These are phyloP conservation scores for Oreochromis grahami DNA, from an alignment of 2,797 vertebrate species.

Conservation along the genomic window DNA sequence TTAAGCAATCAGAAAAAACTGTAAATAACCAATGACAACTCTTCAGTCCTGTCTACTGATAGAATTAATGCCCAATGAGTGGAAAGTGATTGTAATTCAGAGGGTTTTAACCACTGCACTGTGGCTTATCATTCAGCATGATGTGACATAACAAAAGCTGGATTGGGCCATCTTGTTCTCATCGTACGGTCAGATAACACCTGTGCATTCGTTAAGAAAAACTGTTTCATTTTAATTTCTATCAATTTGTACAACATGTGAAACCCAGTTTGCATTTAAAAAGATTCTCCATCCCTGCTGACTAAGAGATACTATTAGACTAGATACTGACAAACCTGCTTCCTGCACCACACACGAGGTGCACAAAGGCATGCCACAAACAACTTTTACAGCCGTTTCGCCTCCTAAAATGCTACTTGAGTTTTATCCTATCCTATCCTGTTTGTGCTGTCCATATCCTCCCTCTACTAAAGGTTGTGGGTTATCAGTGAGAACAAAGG, in stretches of 20 bases:
- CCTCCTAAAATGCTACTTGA: constrained; percentile 8
- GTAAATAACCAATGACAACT: background rate
- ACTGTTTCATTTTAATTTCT: background rate
- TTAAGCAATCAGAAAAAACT: too few relatives aligned
- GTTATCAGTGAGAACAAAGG: constrained; percentile 83
- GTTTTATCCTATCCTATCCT: background rate
- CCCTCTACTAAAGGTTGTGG: background rate
- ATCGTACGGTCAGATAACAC: background rate
- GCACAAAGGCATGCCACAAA: background rate
- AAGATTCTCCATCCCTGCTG: background rate
- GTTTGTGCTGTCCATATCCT: background rate
- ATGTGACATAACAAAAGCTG: background rate
- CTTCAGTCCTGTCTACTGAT: background rate
- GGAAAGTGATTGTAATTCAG: background rate
- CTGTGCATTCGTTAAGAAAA: background rate
- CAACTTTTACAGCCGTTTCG: background rate
- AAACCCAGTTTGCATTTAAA: background rate
- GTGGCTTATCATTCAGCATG: background rate
- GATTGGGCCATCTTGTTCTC: background rate
- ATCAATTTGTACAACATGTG: background rate
- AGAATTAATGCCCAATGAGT: background rate
- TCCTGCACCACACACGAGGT: background rate
- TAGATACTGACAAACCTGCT: background rate
- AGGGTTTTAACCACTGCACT: background rate
- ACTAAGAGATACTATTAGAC: background rate